Base-by-base conservation (phyloP, 2,113 vertebrate species). In the Phyllopteryx taeniolatus region DNA sequence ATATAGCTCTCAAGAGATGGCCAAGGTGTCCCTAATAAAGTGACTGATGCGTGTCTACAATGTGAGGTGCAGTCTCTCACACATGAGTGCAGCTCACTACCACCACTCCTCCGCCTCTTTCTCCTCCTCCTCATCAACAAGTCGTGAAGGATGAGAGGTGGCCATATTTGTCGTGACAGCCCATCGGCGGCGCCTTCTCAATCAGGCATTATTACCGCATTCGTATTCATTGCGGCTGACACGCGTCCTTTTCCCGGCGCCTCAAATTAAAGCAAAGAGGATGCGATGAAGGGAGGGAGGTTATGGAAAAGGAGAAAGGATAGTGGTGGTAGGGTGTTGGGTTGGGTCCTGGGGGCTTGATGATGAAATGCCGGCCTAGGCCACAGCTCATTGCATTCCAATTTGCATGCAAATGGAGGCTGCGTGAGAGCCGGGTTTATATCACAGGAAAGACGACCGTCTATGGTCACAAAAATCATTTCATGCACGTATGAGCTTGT, bases 401-500 rank as follows among this genome's bases (percentile, higher is more conserved):
- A 99, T 99, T 99, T 99, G 96, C 95, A 99, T 99, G 97, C 96
- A 98, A 99, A 99, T 99, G 96, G 94, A 94, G 95, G 94, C 93
- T 39, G 94, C 93, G 94, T 92, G 94, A 95, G 94, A 95, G 96
- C 94, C 91, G 93, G 92, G 94, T 94, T 93, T 95, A 95, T 94
- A 95, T 97, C 96, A 95, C 92, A 93, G 92, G 93, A 94, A 31
- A 53, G 66, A 53, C 64, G n/a, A 22, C 44, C 46, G 35, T 51
- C 65, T 14, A 19, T 15, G 31, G 15, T 54, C 67, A 13, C 15
- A 19, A 66, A 66, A 43, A n/a, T 46, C 63, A 66, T n/a, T 42
- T 39, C 15, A 54, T 53, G 33, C 67, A 68, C 46, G 33, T 61
- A 61, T 61, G 59, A 61, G 31, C 59, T 61, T 8, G 59, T 33